Percentiles rank a stretch among this genome's conserved stretches.
phyloP scores from a whole-genome alignment of 2,797 vertebrate species.

The Hafferia zeledoni region DNA sequence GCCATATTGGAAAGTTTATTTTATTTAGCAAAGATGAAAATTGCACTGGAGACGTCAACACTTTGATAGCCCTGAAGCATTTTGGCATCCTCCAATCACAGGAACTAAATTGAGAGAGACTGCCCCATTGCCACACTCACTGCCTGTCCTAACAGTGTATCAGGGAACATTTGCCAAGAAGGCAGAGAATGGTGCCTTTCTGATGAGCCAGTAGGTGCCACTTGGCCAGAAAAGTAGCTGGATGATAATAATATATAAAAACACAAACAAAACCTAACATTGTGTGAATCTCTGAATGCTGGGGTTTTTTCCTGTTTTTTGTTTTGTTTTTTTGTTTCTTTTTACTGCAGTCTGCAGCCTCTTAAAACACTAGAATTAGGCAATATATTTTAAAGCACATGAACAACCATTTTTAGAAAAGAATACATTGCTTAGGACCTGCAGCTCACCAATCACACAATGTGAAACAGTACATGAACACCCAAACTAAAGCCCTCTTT shows the following conservation, averaged over 20 bases:
- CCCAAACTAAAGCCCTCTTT: neutral
- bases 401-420: neutral
- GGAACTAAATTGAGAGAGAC: neutral
- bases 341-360: neutral
- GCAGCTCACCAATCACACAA: neutral
- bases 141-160: conserved; percentile 56
- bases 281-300: neutral
- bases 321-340: neutral
- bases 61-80: conserved; percentile 60
- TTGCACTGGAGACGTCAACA: conserved; percentile 46
- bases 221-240: conserved; percentile 60
- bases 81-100: conserved; percentile 46
- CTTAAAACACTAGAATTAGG: neutral
- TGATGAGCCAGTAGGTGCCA: conserved; percentile 50
- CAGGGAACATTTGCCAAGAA: conserved; percentile 30
- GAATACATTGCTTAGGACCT: neutral
- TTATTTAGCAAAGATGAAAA: conserved; percentile 69
- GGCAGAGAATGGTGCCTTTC: conserved; percentile 23
- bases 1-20: conserved; percentile 66
- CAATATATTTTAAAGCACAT: neutral
- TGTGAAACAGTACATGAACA: neutral
- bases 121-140: neutral
- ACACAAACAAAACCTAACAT: conserved; percentile 14
- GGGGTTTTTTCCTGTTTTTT: neutral
- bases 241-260: conserved; percentile 52